Conservation (phyloP, 37 sponge, comb jelly and placozoan genomes). For the Sycon ciliatum region DNA sequence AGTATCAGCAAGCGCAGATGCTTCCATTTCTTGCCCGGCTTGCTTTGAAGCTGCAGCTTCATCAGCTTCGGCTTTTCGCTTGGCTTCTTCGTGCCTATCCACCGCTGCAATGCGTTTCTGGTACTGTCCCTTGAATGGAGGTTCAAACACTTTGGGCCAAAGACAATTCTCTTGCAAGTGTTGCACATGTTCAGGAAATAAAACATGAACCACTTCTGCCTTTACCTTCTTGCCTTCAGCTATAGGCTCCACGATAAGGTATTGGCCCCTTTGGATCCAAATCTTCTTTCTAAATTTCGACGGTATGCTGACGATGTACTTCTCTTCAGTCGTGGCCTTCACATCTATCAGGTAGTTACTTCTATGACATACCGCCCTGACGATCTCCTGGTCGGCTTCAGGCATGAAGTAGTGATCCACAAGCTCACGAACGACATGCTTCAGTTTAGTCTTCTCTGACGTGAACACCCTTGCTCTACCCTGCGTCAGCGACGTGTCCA, state of each 20-base stretch:
- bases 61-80: neutral
- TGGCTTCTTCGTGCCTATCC: neutral
- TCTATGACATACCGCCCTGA: slow-evolving; percentile 63
- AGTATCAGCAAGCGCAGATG: neutral
- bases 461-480: too few relatives aligned
- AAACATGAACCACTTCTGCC: slow-evolving; percentile 78
- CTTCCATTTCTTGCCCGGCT: too few relatives aligned
- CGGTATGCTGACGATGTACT: slow-evolving; percentile 85
- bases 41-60: too few relatives aligned
- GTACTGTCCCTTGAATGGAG: neutral
- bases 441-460: slow-evolving; percentile 84
- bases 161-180: slow-evolving; percentile 54
- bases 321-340: slow-evolving; percentile 39
- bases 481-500: too few relatives aligned
- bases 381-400: slow-evolving; percentile 57
- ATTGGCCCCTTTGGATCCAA: slow-evolving; percentile 98
- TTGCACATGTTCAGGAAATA: slow-evolving; percentile 78
- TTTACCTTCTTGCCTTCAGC: slow-evolving; percentile 85
- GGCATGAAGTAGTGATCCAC: slow-evolving; percentile 65
- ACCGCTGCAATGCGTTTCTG: too few relatives aligned
- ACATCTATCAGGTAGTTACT: slow-evolving; percentile 95
- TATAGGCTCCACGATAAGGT: slow-evolving; percentile 80
- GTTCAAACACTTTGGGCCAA: slow-evolving; percentile 54
- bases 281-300: slow-evolving; percentile 88
- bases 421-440: slow-evolving; percentile 74